These are phyloP conservation scores for Bicyclus anynana DNA, from an alignment of 1,140 invertebrate species.

Conservation along the genomic window DNA sequence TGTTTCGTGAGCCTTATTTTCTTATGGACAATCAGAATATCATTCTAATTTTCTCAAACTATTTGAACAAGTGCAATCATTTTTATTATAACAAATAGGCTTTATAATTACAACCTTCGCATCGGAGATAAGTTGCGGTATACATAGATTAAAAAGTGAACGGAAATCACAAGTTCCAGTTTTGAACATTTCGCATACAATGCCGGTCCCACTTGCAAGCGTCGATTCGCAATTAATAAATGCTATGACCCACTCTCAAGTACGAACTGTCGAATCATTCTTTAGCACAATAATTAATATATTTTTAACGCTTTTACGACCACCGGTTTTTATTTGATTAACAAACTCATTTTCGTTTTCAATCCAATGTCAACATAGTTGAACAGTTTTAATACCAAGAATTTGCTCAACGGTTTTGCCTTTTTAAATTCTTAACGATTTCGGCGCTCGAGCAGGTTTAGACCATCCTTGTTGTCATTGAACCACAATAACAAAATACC, in stretches of 20 bases:
- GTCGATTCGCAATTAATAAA: constrained; percentile 67
- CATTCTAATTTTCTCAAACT: too few species aligned
- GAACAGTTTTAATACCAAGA: too few species aligned
- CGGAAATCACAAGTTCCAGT: constrained; percentile 56
- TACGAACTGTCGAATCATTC: constrained; percentile 56
- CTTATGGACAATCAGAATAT: too few species aligned
- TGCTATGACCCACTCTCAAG: constrained; percentile 55
- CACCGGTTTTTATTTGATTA: constrained; percentile 29
- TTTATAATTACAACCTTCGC: constrained; percentile 11
- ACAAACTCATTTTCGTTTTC: constrained; percentile 37
- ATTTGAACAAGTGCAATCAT: too few species aligned
- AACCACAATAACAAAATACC: constrained; percentile 11
- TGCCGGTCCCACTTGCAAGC: constrained; percentile 52
- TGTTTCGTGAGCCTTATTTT: too few species aligned
- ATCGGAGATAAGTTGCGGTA: constrained; percentile 12
- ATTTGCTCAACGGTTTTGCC: too few species aligned
- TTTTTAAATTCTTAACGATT: neutral
- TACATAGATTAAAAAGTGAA: constrained; percentile 51
- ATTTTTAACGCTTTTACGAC: constrained; percentile 30
- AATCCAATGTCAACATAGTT: constrained; percentile 34
- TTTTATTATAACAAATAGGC: neutral
- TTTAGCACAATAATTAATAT: constrained; percentile 47
- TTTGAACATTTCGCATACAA: constrained; percentile 60
- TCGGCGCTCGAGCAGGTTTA: constrained; percentile 3
- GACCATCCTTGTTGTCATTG: constrained; percentile 14